Base-by-base conservation (phyloP, 2,113 vertebrate genomes). In the Nettapus auritus region DNA sequence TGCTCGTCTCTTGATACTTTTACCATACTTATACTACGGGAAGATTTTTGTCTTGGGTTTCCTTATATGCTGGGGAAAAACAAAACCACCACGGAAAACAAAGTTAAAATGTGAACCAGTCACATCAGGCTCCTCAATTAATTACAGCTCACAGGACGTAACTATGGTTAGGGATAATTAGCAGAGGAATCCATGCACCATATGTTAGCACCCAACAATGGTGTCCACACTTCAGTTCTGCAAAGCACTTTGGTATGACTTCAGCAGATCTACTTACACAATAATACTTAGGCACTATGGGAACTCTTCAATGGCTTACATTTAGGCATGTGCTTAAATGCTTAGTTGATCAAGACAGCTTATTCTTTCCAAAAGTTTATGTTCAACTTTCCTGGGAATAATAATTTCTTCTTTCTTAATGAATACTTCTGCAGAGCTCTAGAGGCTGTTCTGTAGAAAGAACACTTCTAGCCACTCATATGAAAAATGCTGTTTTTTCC, bases 271-370 rank as follows among this genome's bases (percentile, higher is more conserved):
- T 95, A 29, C 34, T 69, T 48, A 79, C 40, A 44, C 38, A 22
- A 63, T 1, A 13, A 67, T 20, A 19, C 34, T 48, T 73, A 17
- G 33, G 52, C 56, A 60, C 48, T 36, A 16, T 11, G 73, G 55
- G 67, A 77, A 38, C 83, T 79, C 70, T 88, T 73, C 50, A 85
- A 20, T 4, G 16, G 38, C 71, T 89, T 94, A 80, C 78, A 74
- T 53, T 53, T 89, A 85, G 77, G 82, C 55, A 69, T 28, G 29
- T 82, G 75, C 84, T 93, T 95, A 96, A 95, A 87, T 60, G 69
- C 42, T 95, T 63, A 87, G 68, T 48, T 90, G 85, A 87, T 93
- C 57, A 66, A 91, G 90, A 74, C 59, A 91, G 66, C 13, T 78
- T 89, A 74, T 78, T 87, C 40, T 74, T 94, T 93, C 67, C 62